phyloP scores from a whole-genome alignment of 2,888 invertebrate genomes.

The Eumacrocentrus americanus region DNA sequence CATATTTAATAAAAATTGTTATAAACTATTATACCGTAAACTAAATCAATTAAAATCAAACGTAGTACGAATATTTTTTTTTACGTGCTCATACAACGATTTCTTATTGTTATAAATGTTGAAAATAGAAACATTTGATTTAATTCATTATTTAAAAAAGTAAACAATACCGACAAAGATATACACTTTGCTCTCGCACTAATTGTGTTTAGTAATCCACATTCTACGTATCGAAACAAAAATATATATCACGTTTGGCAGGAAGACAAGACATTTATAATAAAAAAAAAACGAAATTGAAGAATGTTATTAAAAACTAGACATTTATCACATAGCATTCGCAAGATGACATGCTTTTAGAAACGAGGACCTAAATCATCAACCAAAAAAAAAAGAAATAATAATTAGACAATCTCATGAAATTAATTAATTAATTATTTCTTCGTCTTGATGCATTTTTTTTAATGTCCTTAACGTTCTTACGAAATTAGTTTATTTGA shows the following conservation, averaged over 20 bases:
- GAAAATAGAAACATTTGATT: no score
- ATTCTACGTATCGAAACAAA: conserved; percentile 1
- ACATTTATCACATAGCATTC: conserved; percentile 29
- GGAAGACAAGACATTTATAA: conserved; percentile 19
- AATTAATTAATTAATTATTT: conserved; percentile 1
- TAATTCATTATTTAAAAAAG: background rate
- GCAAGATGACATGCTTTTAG: conserved; percentile 23
- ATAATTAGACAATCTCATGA: background rate
- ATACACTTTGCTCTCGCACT: no score
- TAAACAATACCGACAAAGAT: no score
- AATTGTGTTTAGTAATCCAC: background rate
- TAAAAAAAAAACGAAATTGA: conserved; percentile 4
- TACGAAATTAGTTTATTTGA: background rate
- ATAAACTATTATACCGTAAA: conserved; percentile 39
- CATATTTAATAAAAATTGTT: conserved; percentile 50
- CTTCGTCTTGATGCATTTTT: background rate
- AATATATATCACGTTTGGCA: conserved; percentile 30
- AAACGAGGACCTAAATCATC: background rate
- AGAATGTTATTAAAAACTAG: conserved; percentile 24
- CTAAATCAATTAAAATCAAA: conserved; percentile 15
- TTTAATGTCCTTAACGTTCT: background rate
- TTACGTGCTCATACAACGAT: background rate
- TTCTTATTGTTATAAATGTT: background rate
- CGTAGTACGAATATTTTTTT: conserved; percentile 9
- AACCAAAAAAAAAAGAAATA: background rate